Evolutionary conservation across 2,113 vertebrate species (phyloP).

Genomic region (Spheniscus mendiculus): DNA sequence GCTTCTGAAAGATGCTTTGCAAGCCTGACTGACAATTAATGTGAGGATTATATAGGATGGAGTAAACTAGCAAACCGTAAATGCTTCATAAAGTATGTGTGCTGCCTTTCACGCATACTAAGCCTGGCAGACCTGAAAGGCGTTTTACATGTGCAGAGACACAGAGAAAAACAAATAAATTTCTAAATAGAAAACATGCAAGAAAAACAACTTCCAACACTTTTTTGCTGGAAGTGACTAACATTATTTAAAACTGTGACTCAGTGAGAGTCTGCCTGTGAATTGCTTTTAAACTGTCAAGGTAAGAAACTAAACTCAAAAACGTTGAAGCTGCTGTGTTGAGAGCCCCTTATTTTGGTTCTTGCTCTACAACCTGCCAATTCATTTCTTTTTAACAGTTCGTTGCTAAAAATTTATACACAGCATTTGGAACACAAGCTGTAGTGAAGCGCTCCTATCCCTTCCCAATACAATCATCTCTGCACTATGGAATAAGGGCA

Average conservation of each 20-base stretch:
- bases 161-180: neutral
- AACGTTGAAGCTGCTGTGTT: neutral
- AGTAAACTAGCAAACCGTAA: neutral
- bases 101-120: neutral
- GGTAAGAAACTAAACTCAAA: neutral
- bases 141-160: neutral
- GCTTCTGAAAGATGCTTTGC: neutral
- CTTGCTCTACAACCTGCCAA: neutral
- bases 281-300: neutral
- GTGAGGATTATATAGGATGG: neutral
- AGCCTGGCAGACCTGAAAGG: neutral
- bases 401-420: neutral
- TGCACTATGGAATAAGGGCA: neutral
- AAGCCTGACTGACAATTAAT: neutral
- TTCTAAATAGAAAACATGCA: neutral
- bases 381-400: neutral
- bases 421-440: neutral
- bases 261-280: neutral
- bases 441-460: neutral
- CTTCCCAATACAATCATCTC: accelerated
- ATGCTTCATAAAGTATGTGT: neutral
- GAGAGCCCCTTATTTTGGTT: neutral
- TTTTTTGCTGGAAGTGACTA: neutral
- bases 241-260: neutral
- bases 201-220: neutral